Evolutionary conservation across 2,113 vertebrate species (phyloP).

Genomic region (Struthio camelus): DNA sequence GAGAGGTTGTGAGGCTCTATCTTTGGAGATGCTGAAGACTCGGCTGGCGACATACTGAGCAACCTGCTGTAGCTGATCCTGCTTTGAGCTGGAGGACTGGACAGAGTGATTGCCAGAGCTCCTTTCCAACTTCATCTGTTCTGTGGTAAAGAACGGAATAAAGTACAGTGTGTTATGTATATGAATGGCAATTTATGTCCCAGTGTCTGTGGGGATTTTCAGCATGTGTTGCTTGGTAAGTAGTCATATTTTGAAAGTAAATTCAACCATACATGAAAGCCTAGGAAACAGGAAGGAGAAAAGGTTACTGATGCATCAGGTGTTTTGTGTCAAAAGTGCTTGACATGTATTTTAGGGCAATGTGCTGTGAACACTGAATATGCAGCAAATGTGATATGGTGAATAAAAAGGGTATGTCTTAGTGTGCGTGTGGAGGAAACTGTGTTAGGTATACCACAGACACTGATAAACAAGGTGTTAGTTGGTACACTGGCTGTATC

Average conservation of each 20-base stretch:
- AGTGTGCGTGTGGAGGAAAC: fast-evolving
- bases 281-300: neutral
- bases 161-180: too few relatives aligned
- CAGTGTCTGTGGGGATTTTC: neutral
- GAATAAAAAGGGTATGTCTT: neutral
- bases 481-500: neutral
- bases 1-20: neutral
- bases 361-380: fast-evolving
- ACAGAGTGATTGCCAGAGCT: neutral
- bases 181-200: fast-evolving
- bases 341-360: fast-evolving
- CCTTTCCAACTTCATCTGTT: neutral
- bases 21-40: neutral
- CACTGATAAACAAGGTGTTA: neutral
- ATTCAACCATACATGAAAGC: too few relatives aligned
- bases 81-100: neutral
- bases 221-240: too few relatives aligned
- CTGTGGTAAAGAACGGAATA: neutral
- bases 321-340: neutral
- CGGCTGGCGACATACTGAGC: neutral
- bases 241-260: too few relatives aligned
- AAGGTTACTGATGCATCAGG: neutral
- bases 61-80: neutral
- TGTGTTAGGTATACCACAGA: neutral
- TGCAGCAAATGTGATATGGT: fast-evolving